Conservation (phyloP, 2,113 vertebrate genomes). For the Poicephalus gulielmi region DNA sequence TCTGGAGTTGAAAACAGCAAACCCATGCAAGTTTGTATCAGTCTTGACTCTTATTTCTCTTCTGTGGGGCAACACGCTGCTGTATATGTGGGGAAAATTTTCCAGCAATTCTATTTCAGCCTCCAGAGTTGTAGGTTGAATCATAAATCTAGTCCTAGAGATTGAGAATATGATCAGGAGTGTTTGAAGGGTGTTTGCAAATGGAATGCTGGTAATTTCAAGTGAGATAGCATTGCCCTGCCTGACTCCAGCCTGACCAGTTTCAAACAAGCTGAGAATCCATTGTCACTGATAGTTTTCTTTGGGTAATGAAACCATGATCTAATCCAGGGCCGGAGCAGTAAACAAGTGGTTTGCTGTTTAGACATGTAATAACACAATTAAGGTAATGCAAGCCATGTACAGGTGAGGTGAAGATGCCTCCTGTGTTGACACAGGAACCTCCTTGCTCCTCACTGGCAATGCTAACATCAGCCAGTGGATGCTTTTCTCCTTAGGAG, state of each 20-base stretch:
- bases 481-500: neutral
- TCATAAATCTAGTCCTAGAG: neutral
- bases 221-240: neutral
- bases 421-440: neutral
- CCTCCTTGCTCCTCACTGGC: neutral
- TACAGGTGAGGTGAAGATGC: neutral
- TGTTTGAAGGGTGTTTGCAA: neutral
- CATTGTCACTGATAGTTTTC: neutral
- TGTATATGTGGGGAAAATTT: neutral
- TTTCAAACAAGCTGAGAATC: neutral
- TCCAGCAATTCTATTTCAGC: neutral
- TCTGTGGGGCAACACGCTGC: neutral
- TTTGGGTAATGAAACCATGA: slow-evolving; percentile 22
- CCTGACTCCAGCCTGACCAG: neutral
- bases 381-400: neutral
- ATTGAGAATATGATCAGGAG: neutral
- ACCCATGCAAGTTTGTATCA: neutral
- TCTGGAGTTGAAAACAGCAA: neutral
- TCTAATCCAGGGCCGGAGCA: neutral
- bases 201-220: neutral
- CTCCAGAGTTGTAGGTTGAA: neutral
- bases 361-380: neutral
- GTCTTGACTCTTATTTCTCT: neutral
- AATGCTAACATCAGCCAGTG: neutral
- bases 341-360: slow-evolving; percentile 28